phyloP scores from a whole-genome alignment of 1,140 invertebrate genomes.

The Atta cephalotes region DNA sequence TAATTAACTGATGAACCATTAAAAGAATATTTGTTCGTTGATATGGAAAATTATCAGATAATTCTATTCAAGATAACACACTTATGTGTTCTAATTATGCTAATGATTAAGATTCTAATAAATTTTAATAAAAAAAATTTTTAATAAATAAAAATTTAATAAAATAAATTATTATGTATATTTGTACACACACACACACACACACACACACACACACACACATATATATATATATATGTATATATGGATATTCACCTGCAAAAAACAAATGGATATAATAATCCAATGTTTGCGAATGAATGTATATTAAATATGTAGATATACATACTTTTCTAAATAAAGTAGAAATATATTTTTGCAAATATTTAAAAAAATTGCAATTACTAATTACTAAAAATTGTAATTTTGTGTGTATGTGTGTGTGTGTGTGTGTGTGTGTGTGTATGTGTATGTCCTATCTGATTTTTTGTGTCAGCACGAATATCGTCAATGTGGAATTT shows the following conservation, averaged over 20 bases:
- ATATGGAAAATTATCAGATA: slow-evolving; percentile 36
- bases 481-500: slow-evolving; percentile 7
- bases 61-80: not conserved
- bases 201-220: too few relatives aligned
- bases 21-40: slow-evolving; percentile 22
- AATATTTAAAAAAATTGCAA: not conserved
- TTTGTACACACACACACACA: too few relatives aligned
- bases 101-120: not conserved
- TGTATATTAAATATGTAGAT: not conserved
- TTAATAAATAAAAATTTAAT: too few relatives aligned
- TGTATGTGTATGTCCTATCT: not conserved
- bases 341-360: not conserved
- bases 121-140: too few relatives aligned
- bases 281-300: too few relatives aligned
- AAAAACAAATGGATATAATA: too few relatives aligned
- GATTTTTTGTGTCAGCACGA: not conserved
- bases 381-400: too few relatives aligned
- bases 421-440: not conserved
- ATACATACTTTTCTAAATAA: not conserved
- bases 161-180: not conserved
- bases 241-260: not conserved
- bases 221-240: too few relatives aligned
- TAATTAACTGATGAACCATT: slow-evolving; percentile 2
- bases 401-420: not conserved
- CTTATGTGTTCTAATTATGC: not conserved